These are phyloP conservation scores for Mechanitis mazaeus DNA, from an alignment of 2,888 invertebrate species.

Conservation along the genomic window DNA sequence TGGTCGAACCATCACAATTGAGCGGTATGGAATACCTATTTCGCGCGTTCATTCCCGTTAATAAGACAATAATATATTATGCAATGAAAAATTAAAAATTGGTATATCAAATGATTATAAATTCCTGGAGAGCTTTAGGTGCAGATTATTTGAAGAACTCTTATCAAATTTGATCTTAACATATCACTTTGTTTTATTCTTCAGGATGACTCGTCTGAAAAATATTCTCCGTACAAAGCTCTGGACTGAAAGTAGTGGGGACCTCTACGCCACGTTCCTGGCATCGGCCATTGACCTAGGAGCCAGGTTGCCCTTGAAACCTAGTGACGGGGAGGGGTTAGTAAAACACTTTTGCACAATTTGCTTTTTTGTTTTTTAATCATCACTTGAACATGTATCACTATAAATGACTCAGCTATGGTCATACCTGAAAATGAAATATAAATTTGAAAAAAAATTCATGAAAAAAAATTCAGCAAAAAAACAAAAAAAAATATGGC, in stretches of 20 bases:
- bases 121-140: too few species aligned
- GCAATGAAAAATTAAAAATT: too few species aligned
- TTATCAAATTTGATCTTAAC: neutral
- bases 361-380: neutral
- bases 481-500: too few species aligned
- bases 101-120: too few species aligned
- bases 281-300: conserved; percentile 91
- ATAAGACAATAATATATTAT: too few species aligned
- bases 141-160: neutral
- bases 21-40: too few species aligned
- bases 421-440: too few species aligned
- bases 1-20: too few species aligned
- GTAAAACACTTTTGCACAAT: conserved; percentile 14
- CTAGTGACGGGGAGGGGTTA: conserved; percentile 91
- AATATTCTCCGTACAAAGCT: conserved; percentile 86
- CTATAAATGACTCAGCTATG: too few species aligned
- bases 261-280: conserved; percentile 88
- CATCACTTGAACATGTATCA: neutral
- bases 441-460: too few species aligned
- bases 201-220: conserved; percentile 82
- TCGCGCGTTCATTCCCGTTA: too few species aligned
- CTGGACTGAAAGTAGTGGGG: conserved; percentile 85
- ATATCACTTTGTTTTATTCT: conserved; percentile 23
- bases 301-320: conserved; percentile 87
- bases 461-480: too few species aligned